Percentiles rank a stretch among this genome's conserved stretches.
Evolutionary conservation across 2,113 vertebrate species (phyloP).

Genomic region (Melozone crissalis): DNA sequence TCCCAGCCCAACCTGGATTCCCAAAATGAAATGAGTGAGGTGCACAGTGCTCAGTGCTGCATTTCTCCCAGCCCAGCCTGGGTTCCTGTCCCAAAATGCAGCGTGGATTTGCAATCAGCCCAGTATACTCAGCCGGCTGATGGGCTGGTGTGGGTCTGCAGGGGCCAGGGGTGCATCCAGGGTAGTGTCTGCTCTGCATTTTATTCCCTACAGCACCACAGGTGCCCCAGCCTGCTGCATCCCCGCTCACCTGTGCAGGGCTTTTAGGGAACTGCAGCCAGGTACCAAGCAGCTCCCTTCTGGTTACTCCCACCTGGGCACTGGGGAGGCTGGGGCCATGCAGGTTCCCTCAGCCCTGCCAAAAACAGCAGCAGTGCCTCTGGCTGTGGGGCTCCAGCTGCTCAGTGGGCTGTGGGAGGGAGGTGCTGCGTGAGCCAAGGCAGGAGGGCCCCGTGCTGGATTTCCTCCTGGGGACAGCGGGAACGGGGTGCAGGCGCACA

Average conservation of each 20-base stretch:
- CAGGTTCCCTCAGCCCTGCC: background rate
- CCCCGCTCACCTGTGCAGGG: background rate
- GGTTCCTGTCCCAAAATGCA: background rate
- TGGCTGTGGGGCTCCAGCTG: background rate
- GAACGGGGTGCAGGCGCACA: background rate
- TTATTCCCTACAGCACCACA: background rate
- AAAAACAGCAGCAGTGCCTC: background rate
- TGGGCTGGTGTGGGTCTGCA: accelerated
- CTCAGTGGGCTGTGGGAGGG: background rate
- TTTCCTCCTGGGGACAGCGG: accelerated
- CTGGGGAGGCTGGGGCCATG: background rate
- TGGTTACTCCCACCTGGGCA: accelerated
- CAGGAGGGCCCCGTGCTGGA: background rate
- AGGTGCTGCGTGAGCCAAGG: background rate
- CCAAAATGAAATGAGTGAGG: too few relatives aligned
- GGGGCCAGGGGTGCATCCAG: accelerated
- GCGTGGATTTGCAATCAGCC: background rate
- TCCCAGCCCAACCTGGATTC: background rate
- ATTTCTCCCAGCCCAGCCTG: background rate
- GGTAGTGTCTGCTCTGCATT: background rate
- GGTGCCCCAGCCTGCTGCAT: accelerated
- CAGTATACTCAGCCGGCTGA: background rate
- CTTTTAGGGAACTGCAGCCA: accelerated
- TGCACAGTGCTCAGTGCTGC: too few relatives aligned
- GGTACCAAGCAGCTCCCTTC: background rate